Evolutionary conservation across 2,797 vertebrate genomes (phyloP).

Genomic region (Acanthurus leucopareius): DNA sequence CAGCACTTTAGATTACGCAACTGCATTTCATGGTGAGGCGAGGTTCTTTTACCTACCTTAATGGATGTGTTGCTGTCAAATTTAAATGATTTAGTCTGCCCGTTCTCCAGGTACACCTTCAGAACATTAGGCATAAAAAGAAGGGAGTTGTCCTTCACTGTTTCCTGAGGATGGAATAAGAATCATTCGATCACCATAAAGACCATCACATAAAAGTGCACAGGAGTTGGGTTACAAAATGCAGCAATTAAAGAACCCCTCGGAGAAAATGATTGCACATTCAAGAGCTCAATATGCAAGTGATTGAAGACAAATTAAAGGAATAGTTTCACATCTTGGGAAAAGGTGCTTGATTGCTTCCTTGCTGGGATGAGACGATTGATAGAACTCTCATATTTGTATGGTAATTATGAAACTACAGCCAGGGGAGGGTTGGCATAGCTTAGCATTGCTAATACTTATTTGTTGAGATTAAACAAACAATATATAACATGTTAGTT

Average conservation of each 20-base stretch:
- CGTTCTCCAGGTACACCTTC: constrained; percentile 99
- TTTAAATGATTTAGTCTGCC: constrained; percentile 98
- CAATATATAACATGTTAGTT: not conserved
- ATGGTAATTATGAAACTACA: constrained; percentile 2
- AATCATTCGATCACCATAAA: constrained; percentile 30
- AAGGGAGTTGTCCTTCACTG: constrained; percentile 91
- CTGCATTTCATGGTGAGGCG: constrained; percentile 33
- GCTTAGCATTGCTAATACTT: not conserved
- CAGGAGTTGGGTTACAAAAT: not conserved
- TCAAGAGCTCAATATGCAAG: not conserved
- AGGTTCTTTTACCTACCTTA: constrained; percentile 87
- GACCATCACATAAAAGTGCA: not conserved
- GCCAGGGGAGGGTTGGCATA: not conserved
- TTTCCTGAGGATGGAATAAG: constrained; percentile 81
- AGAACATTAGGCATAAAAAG: constrained; percentile 99
- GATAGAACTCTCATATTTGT: not conserved
- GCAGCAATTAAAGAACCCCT: not conserved
- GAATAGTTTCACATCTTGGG: not conserved
- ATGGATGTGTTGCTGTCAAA: constrained; percentile 98
- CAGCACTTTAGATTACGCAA: constrained; percentile 57
- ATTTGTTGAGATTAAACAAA: not conserved
- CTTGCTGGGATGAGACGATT: constrained; percentile 2
- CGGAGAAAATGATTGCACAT: not conserved
- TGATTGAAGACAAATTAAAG: constrained; percentile 13
- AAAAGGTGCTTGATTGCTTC: not conserved